Percentiles rank a stretch among this genome's conserved stretches.
phyloP scores from a whole-genome alignment of 2,888 invertebrate genomes.

The Philonicus albiceps region DNA sequence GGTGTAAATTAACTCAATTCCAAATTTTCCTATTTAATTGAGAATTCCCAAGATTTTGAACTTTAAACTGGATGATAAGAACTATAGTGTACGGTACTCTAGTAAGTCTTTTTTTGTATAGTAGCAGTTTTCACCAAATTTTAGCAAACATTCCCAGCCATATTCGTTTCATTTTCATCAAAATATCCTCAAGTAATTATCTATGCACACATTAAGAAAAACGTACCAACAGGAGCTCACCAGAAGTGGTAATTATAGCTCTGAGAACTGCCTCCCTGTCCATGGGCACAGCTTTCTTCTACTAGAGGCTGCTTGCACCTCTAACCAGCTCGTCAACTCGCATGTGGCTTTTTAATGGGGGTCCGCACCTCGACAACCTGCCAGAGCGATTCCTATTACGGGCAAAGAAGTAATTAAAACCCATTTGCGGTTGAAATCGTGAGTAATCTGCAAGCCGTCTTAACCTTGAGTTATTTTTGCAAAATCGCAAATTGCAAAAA shows the following conservation, averaged over 20 bases:
- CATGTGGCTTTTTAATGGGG: background rate
- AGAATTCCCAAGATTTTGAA: background rate
- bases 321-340: background rate
- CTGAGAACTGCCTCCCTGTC: background rate
- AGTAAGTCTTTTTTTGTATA: background rate
- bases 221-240: background rate
- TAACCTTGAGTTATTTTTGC: background rate
- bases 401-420: background rate
- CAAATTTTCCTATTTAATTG: background rate
- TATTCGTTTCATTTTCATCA: background rate
- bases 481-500: background rate
- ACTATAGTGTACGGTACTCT: background rate
- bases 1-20: too few relatives aligned
- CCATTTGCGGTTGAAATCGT: background rate
- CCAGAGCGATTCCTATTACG: background rate
- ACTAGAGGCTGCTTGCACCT: background rate
- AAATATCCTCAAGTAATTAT: background rate
- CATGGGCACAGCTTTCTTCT: background rate
- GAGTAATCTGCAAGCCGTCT: background rate
- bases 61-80: background rate
- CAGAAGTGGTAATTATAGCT: background rate
- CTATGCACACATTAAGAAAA: background rate
- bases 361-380: background rate
- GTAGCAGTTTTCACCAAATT: background rate
- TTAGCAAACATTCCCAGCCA: background rate